These are phyloP conservation scores for Lycia hirtaria DNA, from an alignment of 2,888 invertebrate species.

Conservation along the genomic window DNA sequence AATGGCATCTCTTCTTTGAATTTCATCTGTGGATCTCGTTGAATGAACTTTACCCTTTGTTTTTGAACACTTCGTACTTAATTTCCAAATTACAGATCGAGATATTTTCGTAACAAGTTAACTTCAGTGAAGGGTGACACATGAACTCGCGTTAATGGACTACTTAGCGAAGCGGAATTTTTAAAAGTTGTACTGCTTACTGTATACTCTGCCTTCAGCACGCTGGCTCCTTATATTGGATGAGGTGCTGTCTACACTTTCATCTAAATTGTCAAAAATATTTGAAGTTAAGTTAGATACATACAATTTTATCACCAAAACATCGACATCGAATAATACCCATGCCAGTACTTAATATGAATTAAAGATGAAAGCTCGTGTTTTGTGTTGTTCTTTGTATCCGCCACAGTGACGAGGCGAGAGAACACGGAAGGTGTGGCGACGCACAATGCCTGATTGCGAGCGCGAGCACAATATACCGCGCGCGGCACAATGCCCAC, in stretches of 20 bases:
- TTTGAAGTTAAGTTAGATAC: too few species aligned
- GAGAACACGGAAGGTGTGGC: constrained; percentile 4
- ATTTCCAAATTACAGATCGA: constrained; percentile 15
- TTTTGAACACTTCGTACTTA: constrained; percentile 12
- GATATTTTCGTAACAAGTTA: not conserved
- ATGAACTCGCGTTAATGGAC: not conserved
- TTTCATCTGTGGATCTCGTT: not conserved
- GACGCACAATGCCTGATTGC: constrained; percentile 21
- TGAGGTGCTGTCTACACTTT: too few species aligned
- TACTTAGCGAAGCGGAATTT: not conserved
- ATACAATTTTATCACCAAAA: too few species aligned
- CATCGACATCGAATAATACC: not conserved
- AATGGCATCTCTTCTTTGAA: not conserved
- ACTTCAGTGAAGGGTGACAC: not conserved
- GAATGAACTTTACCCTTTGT: constrained; percentile 17
- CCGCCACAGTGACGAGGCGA: not conserved
- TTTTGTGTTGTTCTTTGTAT: not conserved
- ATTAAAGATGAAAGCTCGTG: not conserved
- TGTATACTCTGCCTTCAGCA: too few species aligned
- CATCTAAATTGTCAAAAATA: too few species aligned
- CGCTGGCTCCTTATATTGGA: too few species aligned
- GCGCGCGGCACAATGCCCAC: constrained; percentile 16
- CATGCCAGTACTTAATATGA: not conserved
- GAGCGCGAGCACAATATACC: constrained; percentile 18
- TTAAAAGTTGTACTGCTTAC: too few species aligned